Conservation (phyloP, 2,113 vertebrate species). For the Panthera uncia region DNA sequence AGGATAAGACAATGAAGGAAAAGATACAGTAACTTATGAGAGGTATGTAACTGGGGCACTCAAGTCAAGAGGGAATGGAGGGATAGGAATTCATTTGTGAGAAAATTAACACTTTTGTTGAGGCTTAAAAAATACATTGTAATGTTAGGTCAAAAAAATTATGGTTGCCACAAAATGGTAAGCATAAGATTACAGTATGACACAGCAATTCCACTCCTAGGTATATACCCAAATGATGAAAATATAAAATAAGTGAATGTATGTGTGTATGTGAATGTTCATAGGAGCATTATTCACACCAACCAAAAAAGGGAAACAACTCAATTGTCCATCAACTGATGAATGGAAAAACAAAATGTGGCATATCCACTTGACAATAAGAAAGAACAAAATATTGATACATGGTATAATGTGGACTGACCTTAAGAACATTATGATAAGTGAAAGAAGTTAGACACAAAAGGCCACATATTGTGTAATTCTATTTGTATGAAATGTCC, state of each 20-base stretch:
- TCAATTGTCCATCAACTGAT: not conserved
- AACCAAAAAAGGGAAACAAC: not conserved
- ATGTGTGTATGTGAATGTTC: not conserved
- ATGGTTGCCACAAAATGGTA: not conserved
- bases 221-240: not conserved
- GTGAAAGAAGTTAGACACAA: not conserved
- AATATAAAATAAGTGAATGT: not conserved
- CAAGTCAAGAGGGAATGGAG: not conserved
- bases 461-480: not conserved
- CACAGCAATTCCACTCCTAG: not conserved
- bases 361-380: not conserved
- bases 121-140: not conserved
- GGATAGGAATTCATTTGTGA: not conserved
- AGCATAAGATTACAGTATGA: not conserved
- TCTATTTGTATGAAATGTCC: not conserved
- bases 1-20: not conserved
- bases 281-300: not conserved
- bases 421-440: not conserved
- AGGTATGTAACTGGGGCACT: not conserved
- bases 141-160: not conserved
- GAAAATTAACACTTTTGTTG: not conserved
- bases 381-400: not conserved
- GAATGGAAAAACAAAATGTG: not conserved
- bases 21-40: not conserved
- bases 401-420: not conserved